A percentile compares a stretch with the other conserved stretches of the same genome.
These are phyloP conservation scores for Idaea biselata DNA, from an alignment of 2,888 invertebrate species.

Conservation along the genomic window DNA sequence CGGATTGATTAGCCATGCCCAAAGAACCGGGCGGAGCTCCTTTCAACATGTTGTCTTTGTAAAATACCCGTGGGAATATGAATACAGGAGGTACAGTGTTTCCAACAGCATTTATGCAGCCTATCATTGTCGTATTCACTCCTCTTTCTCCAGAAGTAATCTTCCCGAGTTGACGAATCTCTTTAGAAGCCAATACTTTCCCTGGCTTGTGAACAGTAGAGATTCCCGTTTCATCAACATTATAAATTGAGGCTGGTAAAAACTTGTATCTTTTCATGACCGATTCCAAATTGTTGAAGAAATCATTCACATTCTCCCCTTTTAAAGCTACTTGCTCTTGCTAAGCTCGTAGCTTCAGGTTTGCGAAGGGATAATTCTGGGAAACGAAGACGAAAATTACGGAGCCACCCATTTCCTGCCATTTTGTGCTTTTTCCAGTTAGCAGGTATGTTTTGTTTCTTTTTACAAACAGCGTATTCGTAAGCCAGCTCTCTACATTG, in stretches of 20 bases:
- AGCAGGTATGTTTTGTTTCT: slow-evolving; percentile 15
- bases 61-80: slow-evolving; percentile 17
- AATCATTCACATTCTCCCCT: slow-evolving; percentile 13
- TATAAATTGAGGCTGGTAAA: slow-evolving; percentile 10
- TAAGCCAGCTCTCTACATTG: slow-evolving; percentile 26
- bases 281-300: slow-evolving; percentile 9
- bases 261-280: slow-evolving; percentile 9
- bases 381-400: slow-evolving; percentile 5
- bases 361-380: slow-evolving; percentile 15
- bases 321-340: slow-evolving; percentile 22
- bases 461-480: slow-evolving; percentile 21
- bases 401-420: slow-evolving; percentile 16
- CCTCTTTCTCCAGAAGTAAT: slow-evolving; percentile 15
- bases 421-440: slow-evolving; percentile 14
- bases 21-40: slow-evolving; percentile 28
- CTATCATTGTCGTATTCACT: slow-evolving; percentile 15
- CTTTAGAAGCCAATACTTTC: slow-evolving; percentile 22
- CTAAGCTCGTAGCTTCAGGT: slow-evolving; percentile 19
- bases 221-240: slow-evolving; percentile 20
- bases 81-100: slow-evolving; percentile 12
- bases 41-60: slow-evolving; percentile 29
- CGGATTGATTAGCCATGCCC: slow-evolving; percentile 29
- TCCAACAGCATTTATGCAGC: slow-evolving; percentile 15
- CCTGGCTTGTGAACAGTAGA: slow-evolving; percentile 23
- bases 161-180: slow-evolving; percentile 18